These are phyloP conservation scores for Clarias fuscus DNA, from an alignment of 2,797 vertebrate genomes.

Conservation along the genomic window DNA sequence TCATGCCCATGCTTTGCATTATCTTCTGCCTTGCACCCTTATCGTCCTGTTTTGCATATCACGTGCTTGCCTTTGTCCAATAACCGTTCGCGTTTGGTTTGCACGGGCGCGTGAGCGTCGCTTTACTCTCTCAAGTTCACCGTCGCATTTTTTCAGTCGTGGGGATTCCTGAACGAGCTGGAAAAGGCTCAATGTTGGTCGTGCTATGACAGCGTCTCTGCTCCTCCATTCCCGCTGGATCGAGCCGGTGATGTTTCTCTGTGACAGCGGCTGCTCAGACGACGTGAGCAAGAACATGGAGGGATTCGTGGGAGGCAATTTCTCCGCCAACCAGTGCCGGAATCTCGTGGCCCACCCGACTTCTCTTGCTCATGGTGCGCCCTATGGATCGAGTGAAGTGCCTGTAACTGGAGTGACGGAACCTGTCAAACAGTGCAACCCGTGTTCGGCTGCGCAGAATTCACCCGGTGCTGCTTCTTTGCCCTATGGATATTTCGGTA, in stretches of 20 bases:
- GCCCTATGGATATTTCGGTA: constrained; percentile 97
- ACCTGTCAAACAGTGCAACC: constrained; percentile 95
- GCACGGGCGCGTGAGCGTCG: constrained; percentile 84
- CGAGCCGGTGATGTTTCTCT: constrained; percentile 99
- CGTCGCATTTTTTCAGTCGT: constrained; percentile 87
- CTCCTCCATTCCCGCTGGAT: constrained; percentile 99
- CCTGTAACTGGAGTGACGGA: constrained; percentile 88
- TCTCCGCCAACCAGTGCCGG: constrained; percentile 93
- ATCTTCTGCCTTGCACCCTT: constrained; percentile 80
- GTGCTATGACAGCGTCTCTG: constrained; percentile 99
- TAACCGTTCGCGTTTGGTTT: constrained; percentile 79
- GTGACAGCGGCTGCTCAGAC: constrained; percentile 91
- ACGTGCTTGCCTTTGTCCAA: constrained; percentile 86
- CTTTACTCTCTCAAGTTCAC: constrained; percentile 81
- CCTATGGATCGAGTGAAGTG: constrained; percentile 74
- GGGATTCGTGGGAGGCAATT: constrained; percentile 86
- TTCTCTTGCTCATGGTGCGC: constrained; percentile 35
- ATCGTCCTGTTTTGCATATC: constrained; percentile 92
- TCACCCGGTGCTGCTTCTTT: constrained; percentile 71
- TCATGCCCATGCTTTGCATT: constrained; percentile 65
- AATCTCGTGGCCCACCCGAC: constrained; percentile 93
- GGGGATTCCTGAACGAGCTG: constrained; percentile 79
- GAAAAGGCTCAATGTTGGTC: constrained; percentile 89
- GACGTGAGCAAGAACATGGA: constrained; percentile 98
- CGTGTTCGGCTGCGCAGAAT: constrained; percentile 89